Evolutionary conservation across 2,888 invertebrate species (phyloP).

Genomic region (Zele albiditarsus): DNA sequence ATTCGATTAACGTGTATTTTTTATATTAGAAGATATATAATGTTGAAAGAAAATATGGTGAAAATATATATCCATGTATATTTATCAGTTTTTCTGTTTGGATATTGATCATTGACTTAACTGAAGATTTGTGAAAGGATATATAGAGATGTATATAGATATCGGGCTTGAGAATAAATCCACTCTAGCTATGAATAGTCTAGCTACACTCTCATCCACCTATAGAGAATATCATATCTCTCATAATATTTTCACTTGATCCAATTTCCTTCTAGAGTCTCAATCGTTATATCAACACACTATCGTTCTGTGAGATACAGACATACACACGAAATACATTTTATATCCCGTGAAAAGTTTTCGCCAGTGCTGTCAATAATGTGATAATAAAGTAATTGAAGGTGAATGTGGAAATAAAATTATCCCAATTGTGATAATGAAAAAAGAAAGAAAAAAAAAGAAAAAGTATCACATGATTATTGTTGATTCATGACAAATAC

Average conservation of each 20-base stretch:
- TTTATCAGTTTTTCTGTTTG: background rate
- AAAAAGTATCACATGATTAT: background rate
- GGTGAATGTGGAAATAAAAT: background rate
- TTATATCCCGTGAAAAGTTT: background rate
- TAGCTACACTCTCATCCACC: background rate
- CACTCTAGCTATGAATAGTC: background rate
- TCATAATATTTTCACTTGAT: conserved; percentile 39
- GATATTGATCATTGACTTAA: too few species aligned
- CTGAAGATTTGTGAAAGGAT: background rate
- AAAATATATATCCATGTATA: too few species aligned
- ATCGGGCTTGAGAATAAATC: conserved; percentile 1
- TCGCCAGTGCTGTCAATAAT: conserved; percentile 18
- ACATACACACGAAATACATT: background rate
- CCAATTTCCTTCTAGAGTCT: conserved; percentile 18
- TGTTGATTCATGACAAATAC: background rate
- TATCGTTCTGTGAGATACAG: conserved; percentile 8
- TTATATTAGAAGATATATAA: too few species aligned
- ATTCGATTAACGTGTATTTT: too few species aligned
- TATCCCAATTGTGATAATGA: background rate
- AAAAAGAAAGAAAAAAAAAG: background rate
- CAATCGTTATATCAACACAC: conserved; percentile 21
- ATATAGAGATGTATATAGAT: background rate
- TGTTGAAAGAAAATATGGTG: too few species aligned
- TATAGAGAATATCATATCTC: background rate
- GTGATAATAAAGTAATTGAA: background rate